phyloP scores from a whole-genome alignment of 2,113 vertebrate species.

The Caranx melampygus region DNA sequence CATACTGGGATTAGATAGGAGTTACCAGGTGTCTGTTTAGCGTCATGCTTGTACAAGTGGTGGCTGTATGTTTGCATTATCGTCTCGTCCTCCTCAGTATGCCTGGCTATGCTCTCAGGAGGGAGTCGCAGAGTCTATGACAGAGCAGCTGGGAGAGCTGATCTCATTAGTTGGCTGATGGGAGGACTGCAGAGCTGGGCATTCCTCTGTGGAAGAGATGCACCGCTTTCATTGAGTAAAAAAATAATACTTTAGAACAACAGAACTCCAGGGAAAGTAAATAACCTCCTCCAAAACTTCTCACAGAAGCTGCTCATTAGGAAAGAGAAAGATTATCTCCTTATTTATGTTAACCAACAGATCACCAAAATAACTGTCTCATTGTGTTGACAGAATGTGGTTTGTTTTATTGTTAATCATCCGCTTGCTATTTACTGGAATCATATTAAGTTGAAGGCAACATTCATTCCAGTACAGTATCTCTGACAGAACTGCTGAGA shows the following conservation, averaged over 20 bases:
- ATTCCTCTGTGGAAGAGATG: conserved; percentile 64
- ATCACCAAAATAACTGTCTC: not conserved
- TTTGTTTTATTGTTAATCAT: not conserved
- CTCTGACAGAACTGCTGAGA: conserved; percentile 37
- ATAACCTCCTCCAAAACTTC: not conserved
- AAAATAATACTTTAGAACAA: conserved; percentile 9
- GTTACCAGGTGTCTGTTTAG: conserved; percentile 1
- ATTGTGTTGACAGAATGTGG: not conserved
- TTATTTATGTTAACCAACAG: not conserved
- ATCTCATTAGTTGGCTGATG: conserved; percentile 63
- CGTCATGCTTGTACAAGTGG: conserved; percentile 10
- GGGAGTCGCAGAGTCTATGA: conserved; percentile 65
- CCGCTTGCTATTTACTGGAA: not conserved
- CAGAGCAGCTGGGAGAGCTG: conserved; percentile 63
- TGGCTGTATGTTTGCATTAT: not conserved
- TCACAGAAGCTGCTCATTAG: not conserved
- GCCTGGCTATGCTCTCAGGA: conserved; percentile 36
- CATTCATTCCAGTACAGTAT: not conserved
- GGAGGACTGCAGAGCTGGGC: conserved; percentile 67
- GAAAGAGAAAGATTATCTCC: not conserved
- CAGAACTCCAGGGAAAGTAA: not conserved
- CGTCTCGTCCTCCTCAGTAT: not conserved
- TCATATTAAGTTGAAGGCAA: not conserved
- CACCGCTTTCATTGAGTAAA: conserved; percentile 19
- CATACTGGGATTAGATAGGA: not conserved